A percentile compares a stretch with the other conserved stretches of the same genome.
Evolutionary conservation across 2,113 vertebrate species (phyloP).

Genomic region (Trogon surrucura): DNA sequence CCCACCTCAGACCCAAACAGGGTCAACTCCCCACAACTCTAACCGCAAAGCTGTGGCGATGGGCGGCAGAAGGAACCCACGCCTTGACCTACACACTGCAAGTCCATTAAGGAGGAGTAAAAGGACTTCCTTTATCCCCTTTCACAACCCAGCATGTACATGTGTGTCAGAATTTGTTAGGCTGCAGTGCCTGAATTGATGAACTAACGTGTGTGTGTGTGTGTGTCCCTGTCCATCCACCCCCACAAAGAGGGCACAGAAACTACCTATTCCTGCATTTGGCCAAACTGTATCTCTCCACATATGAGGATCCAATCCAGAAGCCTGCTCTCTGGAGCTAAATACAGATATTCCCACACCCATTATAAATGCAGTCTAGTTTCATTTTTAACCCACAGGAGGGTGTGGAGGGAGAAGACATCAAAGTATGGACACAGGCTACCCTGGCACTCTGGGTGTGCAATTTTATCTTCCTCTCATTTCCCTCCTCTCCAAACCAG

Average conservation of each 20-base stretch:
- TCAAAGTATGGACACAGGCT: constrained; percentile 40
- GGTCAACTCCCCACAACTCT: not conserved
- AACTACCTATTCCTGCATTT: not conserved
- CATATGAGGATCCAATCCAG: not conserved
- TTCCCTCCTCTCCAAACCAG: constrained; percentile 41
- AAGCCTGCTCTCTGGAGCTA: constrained; percentile 19
- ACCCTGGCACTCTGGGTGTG: constrained; percentile 17
- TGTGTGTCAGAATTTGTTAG: not conserved
- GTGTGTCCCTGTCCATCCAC: accelerated
- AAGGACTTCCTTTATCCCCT: not conserved
- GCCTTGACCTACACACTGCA: not conserved
- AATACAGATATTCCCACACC: constrained; percentile 44
- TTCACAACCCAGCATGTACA: not conserved
- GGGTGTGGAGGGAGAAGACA: constrained; percentile 43
- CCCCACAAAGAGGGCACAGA: not conserved
- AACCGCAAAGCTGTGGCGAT: not conserved
- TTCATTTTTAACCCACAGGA: constrained; percentile 56
- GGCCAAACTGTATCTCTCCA: not conserved
- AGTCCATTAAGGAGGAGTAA: not conserved
- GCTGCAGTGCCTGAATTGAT: not conserved
- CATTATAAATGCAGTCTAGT: constrained; percentile 42
- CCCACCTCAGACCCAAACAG: accelerated
- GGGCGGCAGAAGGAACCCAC: not conserved
- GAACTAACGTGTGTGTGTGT: not conserved
- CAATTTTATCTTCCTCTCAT: constrained; percentile 38